These are phyloP conservation scores for Microcebus jonahi DNA, from an alignment of 2,113 vertebrate species.

Conservation along the genomic window DNA sequence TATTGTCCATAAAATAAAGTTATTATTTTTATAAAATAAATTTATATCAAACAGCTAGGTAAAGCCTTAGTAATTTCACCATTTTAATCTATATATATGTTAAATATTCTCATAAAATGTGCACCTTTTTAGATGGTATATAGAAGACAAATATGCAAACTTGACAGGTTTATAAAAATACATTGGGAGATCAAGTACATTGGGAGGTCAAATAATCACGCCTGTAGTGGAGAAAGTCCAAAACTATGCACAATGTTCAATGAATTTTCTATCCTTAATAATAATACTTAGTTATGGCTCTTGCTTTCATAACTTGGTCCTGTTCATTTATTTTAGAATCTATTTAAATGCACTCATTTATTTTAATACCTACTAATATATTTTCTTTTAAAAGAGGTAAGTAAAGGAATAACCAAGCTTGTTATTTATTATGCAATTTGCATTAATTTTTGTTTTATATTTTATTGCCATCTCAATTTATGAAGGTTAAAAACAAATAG, in stretches of 20 bases:
- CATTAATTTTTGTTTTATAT: neutral
- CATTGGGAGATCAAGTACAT: neutral
- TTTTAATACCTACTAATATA: neutral
- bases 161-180: neutral
- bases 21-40: neutral
- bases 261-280: neutral
- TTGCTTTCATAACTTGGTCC: neutral
- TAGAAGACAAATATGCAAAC: neutral
- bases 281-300: neutral
- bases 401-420: neutral
- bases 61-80: neutral
- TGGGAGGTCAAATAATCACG: neutral
- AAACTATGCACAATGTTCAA: neutral
- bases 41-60: neutral
- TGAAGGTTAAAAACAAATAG: neutral
- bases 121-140: neutral
- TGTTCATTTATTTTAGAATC: neutral
- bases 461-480: neutral
- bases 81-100: neutral
- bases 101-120: neutral
- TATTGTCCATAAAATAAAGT: neutral
- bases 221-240: neutral
- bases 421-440: neutral
- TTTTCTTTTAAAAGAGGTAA: neutral
- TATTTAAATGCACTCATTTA: neutral